Conservation (phyloP, 1,140 invertebrate species). For the Bombus haemorrhoidalis region DNA sequence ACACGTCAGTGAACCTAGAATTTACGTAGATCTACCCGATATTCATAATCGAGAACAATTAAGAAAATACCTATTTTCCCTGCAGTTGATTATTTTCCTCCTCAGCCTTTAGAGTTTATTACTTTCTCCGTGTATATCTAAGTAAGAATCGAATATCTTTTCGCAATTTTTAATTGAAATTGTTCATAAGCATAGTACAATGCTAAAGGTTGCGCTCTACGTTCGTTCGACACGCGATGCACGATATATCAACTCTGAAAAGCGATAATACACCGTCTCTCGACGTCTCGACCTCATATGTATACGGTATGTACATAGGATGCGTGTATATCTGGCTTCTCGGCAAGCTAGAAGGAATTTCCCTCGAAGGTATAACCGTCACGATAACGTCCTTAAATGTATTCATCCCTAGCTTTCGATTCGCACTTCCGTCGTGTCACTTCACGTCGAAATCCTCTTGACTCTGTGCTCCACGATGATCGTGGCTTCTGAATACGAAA, state of each 20-base stretch:
- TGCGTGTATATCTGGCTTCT: conserved; percentile 10
- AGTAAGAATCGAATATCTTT: background rate
- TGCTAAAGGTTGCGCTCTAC: conserved; percentile 7
- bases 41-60: background rate
- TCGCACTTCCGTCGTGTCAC: conserved; percentile 26
- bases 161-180: conserved; percentile 57
- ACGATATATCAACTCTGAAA: conserved; percentile 55
- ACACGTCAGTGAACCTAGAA: background rate
- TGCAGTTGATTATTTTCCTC: background rate
- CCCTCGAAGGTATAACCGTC: conserved; percentile 33
- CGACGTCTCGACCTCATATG: background rate
- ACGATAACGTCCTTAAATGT: conserved; percentile 60
- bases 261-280: conserved; percentile 56
- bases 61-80: background rate
- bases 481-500: background rate
- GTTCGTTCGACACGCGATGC: conserved; percentile 54
- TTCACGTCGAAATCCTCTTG: conserved; percentile 18
- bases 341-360: conserved; percentile 28
- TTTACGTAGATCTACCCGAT: too few species aligned
- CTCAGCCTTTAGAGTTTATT: background rate
- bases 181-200: conserved; percentile 41
- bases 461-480: background rate
- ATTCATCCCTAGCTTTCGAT: conserved; percentile 59
- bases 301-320: background rate
- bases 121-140: background rate